Base-by-base conservation (phyloP, 2,888 invertebrate species). In the Epiblema foenella region DNA sequence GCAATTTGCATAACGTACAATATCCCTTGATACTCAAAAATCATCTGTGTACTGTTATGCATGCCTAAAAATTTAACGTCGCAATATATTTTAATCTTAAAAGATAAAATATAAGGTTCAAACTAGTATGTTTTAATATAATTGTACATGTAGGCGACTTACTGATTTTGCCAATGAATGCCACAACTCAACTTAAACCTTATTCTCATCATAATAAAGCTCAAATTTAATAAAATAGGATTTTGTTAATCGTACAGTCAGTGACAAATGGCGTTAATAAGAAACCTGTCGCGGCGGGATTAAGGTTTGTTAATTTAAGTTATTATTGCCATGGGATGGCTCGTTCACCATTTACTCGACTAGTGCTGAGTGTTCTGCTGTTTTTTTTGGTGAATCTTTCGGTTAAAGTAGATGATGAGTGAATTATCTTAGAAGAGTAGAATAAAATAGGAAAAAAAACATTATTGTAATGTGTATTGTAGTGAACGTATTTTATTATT, bases 221-320 rank as follows among this genome's bases (percentile, higher is more conserved):
- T 15, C 4, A 37, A 49, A 37, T 60, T 60, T n/a, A 46, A 1
- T 46, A 33, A 33, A 49, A 46, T 29, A 11, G 20, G 42, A 37
- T 64, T 37, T 52, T 37, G 58, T 49, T 33, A 11, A 39, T 57
- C 18, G 60, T 67, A 71, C 60, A 60, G 71, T 74, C 76, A 68
- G 78, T 88, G 90, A 93, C 91, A 92, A 93, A 93, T 93, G 91
- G 89, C 81, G 87, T 88, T 91, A 93, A 90, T 92, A 93, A 93
- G 92, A 92, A 93, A 91, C 91, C 90, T 92, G 93, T 91, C 93
- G 90, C 77, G 86, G 85, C 80, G 75, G 89, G 89, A 89, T 91
- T 90, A 90, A 81, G 79, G 73, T 68, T 81, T 83, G 91, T 90
- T 93, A 92, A 92, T 93, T 92, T 87, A 84, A 85, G 85, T 84